Evolutionary conservation across 2,113 vertebrate genomes (phyloP), one percentile per base, ranked within the genome.

Genomic region (Eubucco bourcierii): DNA sequence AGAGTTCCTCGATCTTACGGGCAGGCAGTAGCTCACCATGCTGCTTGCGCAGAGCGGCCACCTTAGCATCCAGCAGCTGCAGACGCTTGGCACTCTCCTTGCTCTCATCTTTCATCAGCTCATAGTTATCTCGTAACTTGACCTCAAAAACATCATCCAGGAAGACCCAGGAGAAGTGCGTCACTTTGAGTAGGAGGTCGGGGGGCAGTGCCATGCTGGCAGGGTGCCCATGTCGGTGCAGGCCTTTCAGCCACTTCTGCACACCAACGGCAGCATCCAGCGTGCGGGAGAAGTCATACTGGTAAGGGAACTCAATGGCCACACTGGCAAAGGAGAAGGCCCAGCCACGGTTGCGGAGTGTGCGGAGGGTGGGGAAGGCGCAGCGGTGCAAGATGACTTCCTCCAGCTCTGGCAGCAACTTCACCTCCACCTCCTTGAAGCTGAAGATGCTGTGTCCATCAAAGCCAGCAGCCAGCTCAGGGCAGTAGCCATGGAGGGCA

Each of bases 51-150:
- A 99, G 97, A 11, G 99, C 99, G 0, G 98, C 98, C 93, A 99
- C 99, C 89, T 99, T 99, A 94, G 98, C 98, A 2, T 99, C 99
- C 61, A 99, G 98, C 75, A 99, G 97, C 96, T 98, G 98, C 83
- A 99, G 94, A 19, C 99, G 98, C 97, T 99, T 99, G 64, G 98
- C 97, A 3, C 99, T 99, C 93, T 99, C 99, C 93, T 99, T 99
- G 90, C 98, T 99, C 95, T 99, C 99, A 2, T 99, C 99, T 95
- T 99, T 99, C 99, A 99, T 99, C 65, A 99, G 96, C 97, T 99
- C 99, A 0, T 99, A 99, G 95, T 99, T 99, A 97, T 99, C 99
- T 17, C 99, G 98, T 83, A 99, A 96, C 92, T 99, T 99, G 90
- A 99, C 99, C 96, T 99, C 99, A 4, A 99, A 99, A 41, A 99